Evolutionary conservation across 2,888 invertebrate species (phyloP), one percentile per base, ranked within the genome.

Genomic region (Orthosia gothica): DNA sequence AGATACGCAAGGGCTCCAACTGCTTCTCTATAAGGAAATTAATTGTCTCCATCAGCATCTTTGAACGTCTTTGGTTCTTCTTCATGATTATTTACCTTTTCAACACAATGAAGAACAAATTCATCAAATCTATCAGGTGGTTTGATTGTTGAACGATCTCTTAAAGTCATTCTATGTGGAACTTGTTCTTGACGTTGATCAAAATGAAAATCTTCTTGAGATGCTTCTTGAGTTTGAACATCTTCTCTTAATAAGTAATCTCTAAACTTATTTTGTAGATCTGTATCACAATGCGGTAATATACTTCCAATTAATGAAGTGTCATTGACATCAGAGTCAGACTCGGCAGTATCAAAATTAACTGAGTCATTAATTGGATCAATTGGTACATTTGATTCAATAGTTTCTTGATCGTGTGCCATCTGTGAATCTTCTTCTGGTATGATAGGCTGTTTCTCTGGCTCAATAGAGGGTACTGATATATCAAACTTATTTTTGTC

Each of bases 1-100:
- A 58, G 18, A 26, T 12, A 58, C n/a, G 59, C 59, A 59, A 59
- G n/a, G n/a, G 40, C 15, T 61, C 40, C n/a, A 61, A 40, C 40
- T 9, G n/a, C 9, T 61, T 40, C n/a, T 61, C 40, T 61, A 20
- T 20, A 40, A 40, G 40, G 40, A 40, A 61, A 40, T 9, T 4
- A 61, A 20, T 40, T 20, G 61, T 61, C n/a, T 61, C 15, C 40
- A 40, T 4, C 40, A 59, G 40, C 40, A 59, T 40, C 59, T 59
- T 40, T 26, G 26, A 26, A 26, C 26, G 26, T 26, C 26, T 26
- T 3, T 26, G 26, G 26, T 26, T 26, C 26, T 26, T 26, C 26
- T 26, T 26, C 26, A 26, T 4, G 26, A 26, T 26, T 4, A 26
- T 26, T 3, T 26, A 26, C 3, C 26, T 26, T 26, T 26, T 3